These are phyloP conservation scores for Chalcosyrphus nemorum DNA, from an alignment of 2,888 invertebrate species.

Conservation along the genomic window DNA sequence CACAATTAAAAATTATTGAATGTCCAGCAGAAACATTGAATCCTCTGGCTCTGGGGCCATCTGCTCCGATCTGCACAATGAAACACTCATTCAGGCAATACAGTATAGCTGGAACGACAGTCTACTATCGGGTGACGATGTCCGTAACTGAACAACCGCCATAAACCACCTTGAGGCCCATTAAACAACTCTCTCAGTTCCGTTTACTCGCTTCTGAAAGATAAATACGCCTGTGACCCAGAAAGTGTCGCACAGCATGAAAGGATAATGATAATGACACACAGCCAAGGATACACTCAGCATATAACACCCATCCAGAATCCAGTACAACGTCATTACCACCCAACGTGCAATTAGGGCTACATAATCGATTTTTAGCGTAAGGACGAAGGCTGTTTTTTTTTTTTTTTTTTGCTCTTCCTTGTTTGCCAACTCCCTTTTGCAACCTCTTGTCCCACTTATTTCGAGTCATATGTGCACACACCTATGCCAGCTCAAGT, in stretches of 20 bases:
- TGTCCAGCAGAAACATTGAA: background rate
- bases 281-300: conserved; percentile 50
- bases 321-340: conserved; percentile 35
- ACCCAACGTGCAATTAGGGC: conserved; percentile 63
- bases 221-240: conserved; percentile 68
- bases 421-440: background rate
- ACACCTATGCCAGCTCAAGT: conserved; percentile 17
- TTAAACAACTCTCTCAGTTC: conserved; percentile 61
- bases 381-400: conserved; percentile 51
- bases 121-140: conserved; percentile 11
- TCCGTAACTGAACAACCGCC: conserved; percentile 32
- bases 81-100: conserved; percentile 5
- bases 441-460: conserved; percentile 9
- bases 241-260: conserved; percentile 61
- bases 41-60: background rate
- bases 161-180: conserved; percentile 64
- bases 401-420: background rate
- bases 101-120: background rate
- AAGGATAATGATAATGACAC: conserved; percentile 67
- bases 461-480: background rate
- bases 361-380: conserved; percentile 66
- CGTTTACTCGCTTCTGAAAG: conserved; percentile 49
- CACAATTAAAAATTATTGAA: conserved; percentile 33
- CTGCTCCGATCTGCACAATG: conserved; percentile 5
- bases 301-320: conserved; percentile 19